Evolutionary conservation across 2,797 vertebrate species (phyloP).

Genomic region (Oreortyx pictus): DNA sequence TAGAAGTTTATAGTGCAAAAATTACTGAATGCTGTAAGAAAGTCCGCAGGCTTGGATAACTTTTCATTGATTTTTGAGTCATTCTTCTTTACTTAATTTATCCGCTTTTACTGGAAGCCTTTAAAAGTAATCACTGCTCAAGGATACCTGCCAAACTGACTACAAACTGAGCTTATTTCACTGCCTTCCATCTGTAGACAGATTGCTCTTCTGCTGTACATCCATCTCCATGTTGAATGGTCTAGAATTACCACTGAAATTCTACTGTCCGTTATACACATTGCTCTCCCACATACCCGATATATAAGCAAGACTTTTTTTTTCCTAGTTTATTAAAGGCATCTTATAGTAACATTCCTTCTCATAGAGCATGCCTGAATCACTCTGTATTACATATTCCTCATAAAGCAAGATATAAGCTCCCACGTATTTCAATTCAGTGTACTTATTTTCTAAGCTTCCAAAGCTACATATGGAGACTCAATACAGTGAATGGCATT

Average conservation of each 20-base stretch:
- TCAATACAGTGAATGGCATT: not conserved
- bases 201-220: not conserved
- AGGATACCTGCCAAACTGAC: slow-evolving; percentile 32
- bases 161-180: slow-evolving; percentile 25
- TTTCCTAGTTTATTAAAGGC: not conserved
- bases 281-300: not conserved
- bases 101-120: slow-evolving; percentile 21
- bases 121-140: slow-evolving; percentile 44
- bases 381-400: not conserved
- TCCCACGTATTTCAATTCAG: not conserved
- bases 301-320: not conserved
- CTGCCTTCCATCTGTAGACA: not conserved
- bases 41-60: not conserved
- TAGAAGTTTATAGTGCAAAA: not conserved
- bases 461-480: not conserved
- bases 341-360: not conserved
- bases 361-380: not conserved
- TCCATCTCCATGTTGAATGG: not conserved
- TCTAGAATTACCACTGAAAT: not conserved
- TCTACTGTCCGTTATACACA: not conserved
- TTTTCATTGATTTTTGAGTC: slow-evolving; percentile 16
- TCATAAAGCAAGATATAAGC: not conserved
- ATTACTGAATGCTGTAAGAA: not conserved
- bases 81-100: slow-evolving; percentile 35
- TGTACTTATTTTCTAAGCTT: not conserved